These are phyloP conservation scores for Philaenus spumarius DNA, from an alignment of 1,140 invertebrate genomes.

Conservation along the genomic window DNA sequence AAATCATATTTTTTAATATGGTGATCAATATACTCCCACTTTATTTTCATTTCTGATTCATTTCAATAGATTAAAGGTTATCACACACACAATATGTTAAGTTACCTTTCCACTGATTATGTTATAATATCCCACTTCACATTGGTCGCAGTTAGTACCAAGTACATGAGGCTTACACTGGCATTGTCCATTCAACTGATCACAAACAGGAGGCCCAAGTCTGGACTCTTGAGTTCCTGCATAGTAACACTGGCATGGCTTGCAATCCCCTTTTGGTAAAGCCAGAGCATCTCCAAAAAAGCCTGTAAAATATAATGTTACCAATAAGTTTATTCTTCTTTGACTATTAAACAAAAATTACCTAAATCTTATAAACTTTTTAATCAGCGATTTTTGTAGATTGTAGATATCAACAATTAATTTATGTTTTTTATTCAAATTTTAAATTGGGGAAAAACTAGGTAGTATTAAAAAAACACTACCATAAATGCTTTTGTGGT, in stretches of 20 bases:
- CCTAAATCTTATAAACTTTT: no score
- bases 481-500: no score
- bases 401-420: no score
- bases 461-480: no score
- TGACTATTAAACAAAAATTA: no score
- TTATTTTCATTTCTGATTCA: background rate
- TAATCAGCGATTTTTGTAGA: no score
- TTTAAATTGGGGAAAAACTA: no score
- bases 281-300: constrained; percentile 86
- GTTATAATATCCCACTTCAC: constrained; percentile 78
- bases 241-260: constrained; percentile 76
- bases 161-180: constrained; percentile 79
- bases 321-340: no score
- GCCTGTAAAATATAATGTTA: constrained; percentile 42
- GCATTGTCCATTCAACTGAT: constrained; percentile 77
- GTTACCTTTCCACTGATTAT: constrained; percentile 64
- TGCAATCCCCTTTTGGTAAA: constrained; percentile 82
- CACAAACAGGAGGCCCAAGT: constrained; percentile 65
- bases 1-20: no score
- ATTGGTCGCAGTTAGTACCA: constrained; percentile 83
- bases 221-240: constrained; percentile 66
- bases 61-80: constrained; percentile 10
- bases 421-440: no score
- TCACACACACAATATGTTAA: no score
- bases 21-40: no score